Base-by-base conservation (phyloP, 1,140 invertebrate genomes). In the Euschistus heros region DNA sequence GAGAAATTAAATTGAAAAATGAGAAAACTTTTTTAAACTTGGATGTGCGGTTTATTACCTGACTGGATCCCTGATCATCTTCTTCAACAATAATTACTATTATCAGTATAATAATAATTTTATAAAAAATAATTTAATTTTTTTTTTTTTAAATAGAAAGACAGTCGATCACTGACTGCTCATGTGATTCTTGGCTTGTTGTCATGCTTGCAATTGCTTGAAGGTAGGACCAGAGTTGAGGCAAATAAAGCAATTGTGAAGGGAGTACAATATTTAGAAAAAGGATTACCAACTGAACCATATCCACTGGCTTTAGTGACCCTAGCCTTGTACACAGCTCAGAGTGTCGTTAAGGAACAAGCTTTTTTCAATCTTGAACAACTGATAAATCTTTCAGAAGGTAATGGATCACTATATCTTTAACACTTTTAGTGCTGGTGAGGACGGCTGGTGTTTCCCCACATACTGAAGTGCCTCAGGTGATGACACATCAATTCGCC, bases 161-260 rank as follows among this genome's bases (percentile, higher is more conserved):
- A 20, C 15, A 55, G 66, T 65, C 71, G 80, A 5, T 69, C 75
- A 14, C 69, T 82, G 24, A 82, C 80, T 6, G 79, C 80, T 2
- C 79, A 81, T 66, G 77, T 81, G 15, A 69, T 80, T 0, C 77
- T 81, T 47, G 73, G 79, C 6, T 70, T 82, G 8, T 67, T 70
- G 30, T 70, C 76, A 64, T 66, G 62, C 27, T 37, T 67, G 18
- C 46, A 55, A n/a, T 24, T 69, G n/a, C 24, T 68, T 2, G 65
- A 67, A 50, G 69, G 70, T 20, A 42, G 50, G 15, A 24, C 67
- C 15, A 67, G 64, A 62, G 50, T 57, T 22, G 13, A 26, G 8
- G 64, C 64, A 13, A 22, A 64, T 6, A 33, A 55, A 26, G 65
- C 67, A 6, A 65, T 64, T 20, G n/a, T 42, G n/a, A 61, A 47